Evolutionary conservation across 2,797 vertebrate species (phyloP).

Genomic region (Pangasius krempfi): DNA sequence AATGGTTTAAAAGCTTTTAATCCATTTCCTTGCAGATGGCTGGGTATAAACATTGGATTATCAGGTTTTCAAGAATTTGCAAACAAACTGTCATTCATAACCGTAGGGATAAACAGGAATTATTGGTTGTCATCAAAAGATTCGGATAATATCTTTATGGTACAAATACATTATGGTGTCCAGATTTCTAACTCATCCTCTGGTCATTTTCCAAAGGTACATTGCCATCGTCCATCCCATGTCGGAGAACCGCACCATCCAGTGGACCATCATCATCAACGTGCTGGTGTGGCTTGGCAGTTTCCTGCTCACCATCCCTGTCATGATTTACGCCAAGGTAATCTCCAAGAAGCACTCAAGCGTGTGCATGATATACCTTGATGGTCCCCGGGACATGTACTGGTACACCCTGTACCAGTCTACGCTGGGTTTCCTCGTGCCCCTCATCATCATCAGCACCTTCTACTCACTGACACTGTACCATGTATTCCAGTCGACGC

Average conservation of each 20-base stretch:
- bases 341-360: conserved; percentile 65
- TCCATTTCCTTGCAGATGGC: not conserved
- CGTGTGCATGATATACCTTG: conserved; percentile 78
- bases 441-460: conserved; percentile 81
- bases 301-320: conserved; percentile 78
- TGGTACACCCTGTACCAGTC: conserved; percentile 86
- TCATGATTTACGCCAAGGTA: conserved; percentile 80
- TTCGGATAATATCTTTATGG: not conserved
- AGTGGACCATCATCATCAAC: conserved; percentile 80
- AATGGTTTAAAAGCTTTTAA: not conserved
- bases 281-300: conserved; percentile 80
- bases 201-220: conserved; percentile 68
- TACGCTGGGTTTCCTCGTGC: conserved; percentile 79
- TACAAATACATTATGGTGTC: not conserved
- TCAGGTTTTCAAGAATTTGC: not conserved
- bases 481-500: conserved; percentile 81
- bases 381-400: conserved; percentile 80
- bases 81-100: not conserved
- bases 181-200: not conserved
- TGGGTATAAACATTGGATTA: not conserved
- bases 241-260: conserved; percentile 78
- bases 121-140: not conserved
- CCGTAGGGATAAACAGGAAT: not conserved
- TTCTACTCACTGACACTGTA: conserved; percentile 82
- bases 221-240: conserved; percentile 81